phyloP scores from a whole-genome alignment of 2,888 invertebrate species.

The Scaptomyza cyrtandrae region DNA sequence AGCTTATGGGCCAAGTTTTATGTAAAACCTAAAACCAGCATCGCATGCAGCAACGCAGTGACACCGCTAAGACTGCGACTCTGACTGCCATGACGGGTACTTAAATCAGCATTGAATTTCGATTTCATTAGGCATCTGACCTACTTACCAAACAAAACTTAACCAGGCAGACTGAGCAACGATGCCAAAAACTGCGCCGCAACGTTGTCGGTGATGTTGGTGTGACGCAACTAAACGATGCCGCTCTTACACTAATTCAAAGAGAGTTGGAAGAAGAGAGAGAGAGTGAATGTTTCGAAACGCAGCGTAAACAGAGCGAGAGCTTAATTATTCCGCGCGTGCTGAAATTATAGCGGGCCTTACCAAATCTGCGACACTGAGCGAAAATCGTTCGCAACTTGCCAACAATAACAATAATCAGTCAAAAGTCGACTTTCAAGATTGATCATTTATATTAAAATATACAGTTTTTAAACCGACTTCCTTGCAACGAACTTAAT shows the following conservation, averaged over 20 bases:
- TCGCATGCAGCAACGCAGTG: conserved; percentile 19
- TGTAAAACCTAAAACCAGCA: conserved; percentile 59
- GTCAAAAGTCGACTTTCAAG: no score
- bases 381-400: no score
- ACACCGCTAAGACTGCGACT: conserved; percentile 23
- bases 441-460: no score
- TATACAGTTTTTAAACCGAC: no score
- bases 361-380: no score
- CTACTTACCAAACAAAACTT: conserved; percentile 85
- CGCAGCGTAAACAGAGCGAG: conserved; percentile 10
- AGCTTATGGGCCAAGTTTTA: conserved; percentile 78
- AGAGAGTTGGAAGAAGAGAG: background rate
- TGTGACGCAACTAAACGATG: conserved; percentile 58
- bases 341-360: conserved; percentile 4
- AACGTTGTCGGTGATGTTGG: conserved; percentile 12
- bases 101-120: conserved; percentile 81
- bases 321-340: conserved; percentile 25
- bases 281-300: background rate
- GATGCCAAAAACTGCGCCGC: conserved; percentile 31
- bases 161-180: conserved; percentile 81
- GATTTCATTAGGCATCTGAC: conserved; percentile 83
- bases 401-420: no score
- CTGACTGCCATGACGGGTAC: conserved; percentile 46
- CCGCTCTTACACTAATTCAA: conserved; percentile 10
- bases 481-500: no score